Evolutionary conservation across 2,113 vertebrate genomes (phyloP), one percentile per base, ranked within the genome.

Genomic region (Vimba vimba): DNA sequence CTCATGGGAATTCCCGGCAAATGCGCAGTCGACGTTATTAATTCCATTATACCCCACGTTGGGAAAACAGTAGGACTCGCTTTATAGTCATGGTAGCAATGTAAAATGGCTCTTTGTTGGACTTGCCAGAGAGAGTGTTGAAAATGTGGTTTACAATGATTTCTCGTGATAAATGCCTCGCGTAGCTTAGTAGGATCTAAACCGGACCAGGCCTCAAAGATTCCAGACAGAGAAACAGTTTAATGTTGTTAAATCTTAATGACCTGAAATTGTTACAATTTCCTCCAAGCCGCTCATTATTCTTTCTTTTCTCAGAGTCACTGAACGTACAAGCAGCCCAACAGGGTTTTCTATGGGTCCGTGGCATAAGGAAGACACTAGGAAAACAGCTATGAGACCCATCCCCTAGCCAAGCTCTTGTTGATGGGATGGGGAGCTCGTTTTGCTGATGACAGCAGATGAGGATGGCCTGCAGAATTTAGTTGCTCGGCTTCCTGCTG

Each of bases 41-140:
- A 95, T 94, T 93, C 87, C 84, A 91, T 92, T 93, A 90, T 80
- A 91, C 90, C 91, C 89, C 93, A 93, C 86, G 87, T 89, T 90
- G 92, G 78, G 92, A 79, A 88, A 91, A 88, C 91, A 90, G 91
- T 89, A 88, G 91, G 93, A 91, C 88, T 89, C 91, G 77, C 27
- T 92, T 85, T 89, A 84, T 89, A 90, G 91, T 87, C 89, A 84
- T 89, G 75, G 87, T 86, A 79, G 86, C 79, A 85, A 87, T 91
- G 90, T 92, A 92, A 94, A 92, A 89, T 90, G 90, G 83, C 6
- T 82, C 86, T 91, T 89, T 91, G 86, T 88, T 89, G 86, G 74
- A 82, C 47, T 89, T 71, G 71, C 81, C 79, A 86, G 12, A 39
- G 45, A 77, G 88, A 86, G 8, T 87, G 60, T 85, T 80, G 83